Percentiles rank a stretch among this genome's conserved stretches.
Evolutionary conservation across 2,113 vertebrate species (phyloP).

Genomic region (Larimichthys polyactis): DNA sequence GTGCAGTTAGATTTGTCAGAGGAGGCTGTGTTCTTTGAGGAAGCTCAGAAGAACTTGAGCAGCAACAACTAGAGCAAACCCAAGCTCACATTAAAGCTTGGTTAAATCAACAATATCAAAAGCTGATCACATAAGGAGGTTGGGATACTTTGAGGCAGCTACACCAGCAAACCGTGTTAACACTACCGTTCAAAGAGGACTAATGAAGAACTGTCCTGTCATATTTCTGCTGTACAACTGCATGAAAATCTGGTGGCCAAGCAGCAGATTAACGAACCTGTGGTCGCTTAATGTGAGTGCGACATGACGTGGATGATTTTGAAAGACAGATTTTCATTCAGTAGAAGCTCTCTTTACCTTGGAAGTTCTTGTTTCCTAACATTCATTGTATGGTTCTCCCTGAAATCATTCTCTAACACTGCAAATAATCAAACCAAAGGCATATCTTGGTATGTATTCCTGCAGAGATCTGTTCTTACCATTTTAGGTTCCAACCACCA

Average conservation of each 20-base stretch:
- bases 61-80: neutral
- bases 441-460: neutral
- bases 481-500: neutral
- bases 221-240: neutral
- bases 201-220: neutral
- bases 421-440: neutral
- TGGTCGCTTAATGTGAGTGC: too few relatives aligned
- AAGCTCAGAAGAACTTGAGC: neutral
- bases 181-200: neutral
- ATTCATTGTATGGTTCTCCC: neutral
- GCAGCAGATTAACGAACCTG: neutral
- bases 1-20: neutral
- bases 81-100: neutral
- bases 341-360: neutral
- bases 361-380: neutral
- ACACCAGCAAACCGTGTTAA: neutral
- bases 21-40: neutral
- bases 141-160: neutral
- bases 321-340: neutral
- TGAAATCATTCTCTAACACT: neutral
- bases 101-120: slow-evolving; percentile 9
- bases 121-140: neutral
- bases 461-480: neutral
- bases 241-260: neutral
- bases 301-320: neutral